These are phyloP conservation scores for Glomeris marginata DNA, from an alignment of 2,888 invertebrate genomes.

Conservation along the genomic window DNA sequence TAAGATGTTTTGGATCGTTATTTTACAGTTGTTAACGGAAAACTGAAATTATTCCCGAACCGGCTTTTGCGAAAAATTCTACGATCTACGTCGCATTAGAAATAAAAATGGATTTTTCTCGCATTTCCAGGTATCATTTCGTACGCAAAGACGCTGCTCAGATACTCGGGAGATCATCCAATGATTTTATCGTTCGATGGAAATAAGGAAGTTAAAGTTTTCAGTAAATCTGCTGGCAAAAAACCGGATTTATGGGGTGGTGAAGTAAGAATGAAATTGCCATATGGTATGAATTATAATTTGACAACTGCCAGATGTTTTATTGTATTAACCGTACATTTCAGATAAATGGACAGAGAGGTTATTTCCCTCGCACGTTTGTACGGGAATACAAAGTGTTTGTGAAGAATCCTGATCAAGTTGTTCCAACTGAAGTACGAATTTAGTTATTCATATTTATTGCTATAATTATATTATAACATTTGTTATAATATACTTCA, in stretches of 20 bases:
- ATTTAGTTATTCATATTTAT: too few species aligned
- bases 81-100: background rate
- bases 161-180: slow-evolving; percentile 40
- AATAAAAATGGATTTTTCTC: slow-evolving; percentile 18
- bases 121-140: slow-evolving; percentile 43
- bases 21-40: background rate
- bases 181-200: slow-evolving; percentile 44
- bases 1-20: background rate
- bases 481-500: too few species aligned
- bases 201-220: slow-evolving; percentile 43
- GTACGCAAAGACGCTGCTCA: slow-evolving; percentile 42
- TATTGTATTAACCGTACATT: background rate
- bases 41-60: background rate
- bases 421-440: too few species aligned
- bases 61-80: background rate
- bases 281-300: too few species aligned
- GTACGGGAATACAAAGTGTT: slow-evolving; percentile 45
- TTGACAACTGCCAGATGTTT: too few species aligned
- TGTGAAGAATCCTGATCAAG: background rate
- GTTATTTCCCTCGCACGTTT: slow-evolving; percentile 45
- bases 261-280: slow-evolving; percentile 28
- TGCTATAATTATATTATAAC: too few species aligned
- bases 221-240: slow-evolving; percentile 53
- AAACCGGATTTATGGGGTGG: slow-evolving; percentile 49
- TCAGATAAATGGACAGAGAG: slow-evolving; percentile 46